Base-by-base conservation (phyloP, 2,888 invertebrate genomes). In the Himalopsyche japonica region DNA sequence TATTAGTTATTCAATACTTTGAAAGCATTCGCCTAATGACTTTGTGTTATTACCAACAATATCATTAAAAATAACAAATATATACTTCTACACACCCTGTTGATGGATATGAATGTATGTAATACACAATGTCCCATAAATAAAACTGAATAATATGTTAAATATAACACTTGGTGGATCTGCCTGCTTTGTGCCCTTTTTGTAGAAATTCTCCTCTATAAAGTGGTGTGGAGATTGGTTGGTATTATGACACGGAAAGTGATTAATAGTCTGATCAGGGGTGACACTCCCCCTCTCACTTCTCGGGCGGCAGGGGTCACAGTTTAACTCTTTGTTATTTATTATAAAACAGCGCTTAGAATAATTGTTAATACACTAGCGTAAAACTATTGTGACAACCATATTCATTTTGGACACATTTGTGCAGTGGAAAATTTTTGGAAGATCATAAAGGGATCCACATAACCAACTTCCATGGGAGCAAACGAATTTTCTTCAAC, bases 71-170 rank as follows among this genome's bases (percentile, higher is more conserved):
- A 4, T 43, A 4, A 43, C 43, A 15, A 15, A 43, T 1, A 43
- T 4, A 43, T 1, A 1, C 3, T 12, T 30, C 5, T 70, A 15
- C 1, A 12, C 70, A 70, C 70, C 70, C 70, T 70, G 27, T 70
- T 70, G 70, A 70, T 70, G 4, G 27, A 30, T 70, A 24, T 27
- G 15, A 70, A 70, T 70, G 70, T 30, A 70, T 12, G 85, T 86
- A 84, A 83, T 84, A 83, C 86, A 83, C 82, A 47, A 64, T 70
- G 82, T 81, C 30, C 92, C 92, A 92, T 92, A 92, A 92, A 92
- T 92, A 92, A 92, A 92, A 91, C 70, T 70, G 70, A 91, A 92
- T 92, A 92, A 92, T 92, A 92, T 92, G 92, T 92, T 92, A 92
- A 92, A 92, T 92, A 92, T 92, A 92, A 92, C 92, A 92, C 92